Conservation (phyloP, 1,140 invertebrate genomes). For the Plectus sambesii region DNA sequence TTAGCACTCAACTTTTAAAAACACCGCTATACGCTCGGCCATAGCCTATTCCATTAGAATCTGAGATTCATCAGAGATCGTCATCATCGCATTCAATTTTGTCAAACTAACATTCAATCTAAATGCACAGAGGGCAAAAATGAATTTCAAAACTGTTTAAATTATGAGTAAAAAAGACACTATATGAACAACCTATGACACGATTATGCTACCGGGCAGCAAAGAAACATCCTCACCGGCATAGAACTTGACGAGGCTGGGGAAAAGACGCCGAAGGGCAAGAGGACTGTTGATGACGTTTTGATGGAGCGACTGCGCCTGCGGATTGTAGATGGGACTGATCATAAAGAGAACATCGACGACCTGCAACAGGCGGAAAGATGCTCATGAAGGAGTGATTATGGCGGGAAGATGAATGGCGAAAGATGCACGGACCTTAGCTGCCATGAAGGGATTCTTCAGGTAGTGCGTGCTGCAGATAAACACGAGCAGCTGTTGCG, state of each 20-base stretch:
- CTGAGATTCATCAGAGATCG: too few relatives aligned
- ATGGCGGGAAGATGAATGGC: neutral
- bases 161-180: too few relatives aligned
- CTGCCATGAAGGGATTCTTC: slow-evolving; percentile 86
- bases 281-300: slow-evolving; percentile 71
- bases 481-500: slow-evolving; percentile 73
- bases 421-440: slow-evolving; percentile 56
- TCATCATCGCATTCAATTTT: too few relatives aligned
- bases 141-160: too few relatives aligned
- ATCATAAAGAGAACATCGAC: slow-evolving; percentile 86
- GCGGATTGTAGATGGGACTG: slow-evolving; percentile 66
- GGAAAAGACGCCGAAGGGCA: slow-evolving; percentile 66
- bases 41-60: too few relatives aligned
- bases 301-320: slow-evolving; percentile 54
- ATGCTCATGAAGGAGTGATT: too few relatives aligned
- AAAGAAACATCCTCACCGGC: slow-evolving; percentile 51
- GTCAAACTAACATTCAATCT: too few relatives aligned
- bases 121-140: too few relatives aligned
- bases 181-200: neutral
- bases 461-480: slow-evolving; percentile 78
- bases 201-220: too few relatives aligned
- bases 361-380: slow-evolving; percentile 46
- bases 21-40: too few relatives aligned
- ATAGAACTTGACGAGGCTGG: slow-evolving; percentile 92
- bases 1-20: neutral